Evolutionary conservation across 2,113 vertebrate genomes (phyloP), one percentile per base, ranked within the genome.

Genomic region (Falcunculus frontatus): DNA sequence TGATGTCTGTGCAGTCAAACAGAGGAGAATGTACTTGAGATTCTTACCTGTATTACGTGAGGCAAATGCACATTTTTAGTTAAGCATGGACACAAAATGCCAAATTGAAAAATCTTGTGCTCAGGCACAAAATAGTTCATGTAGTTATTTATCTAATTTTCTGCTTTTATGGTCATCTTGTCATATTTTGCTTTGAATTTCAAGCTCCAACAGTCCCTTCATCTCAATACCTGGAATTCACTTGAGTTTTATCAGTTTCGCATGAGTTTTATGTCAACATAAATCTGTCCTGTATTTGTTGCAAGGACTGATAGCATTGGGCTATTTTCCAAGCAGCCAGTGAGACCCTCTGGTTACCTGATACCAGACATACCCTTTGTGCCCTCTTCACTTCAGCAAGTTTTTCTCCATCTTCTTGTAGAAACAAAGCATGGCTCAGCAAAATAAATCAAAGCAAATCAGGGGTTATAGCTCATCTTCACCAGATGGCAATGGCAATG

Each of bases 401-500:
- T 1, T 55, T 78, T 79, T 73, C 11, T 5, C 64, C 0, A 1
- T 32, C 39, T 29, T 79, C 83, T 33, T 11, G 3, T 10, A 63
- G 47, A 78, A 85, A 76, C 4, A 47, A 85, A 65, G 5, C 22
- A 26, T 22, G 11, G 25, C 26, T 69, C 46, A 84, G 50, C 12
- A 56, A 18, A 79, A 37, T 56, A 72, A 93, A 82, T 39, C 52
- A 59, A 75, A 47, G 10, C 18, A 76, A 60, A 79, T 39, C 52
- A 42, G 19, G 30, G 87, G 10, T 35, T 82, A 44, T 1, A 67
- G 23, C 29, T 91, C 39, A 39, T 68, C 46, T 35, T 70, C 30
- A 13, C 35, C 0, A 0, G 15, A 42, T 35, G 5, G 0, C 60
- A 68, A 2, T 22, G 23, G 9, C 65, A 88, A 25, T 29, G 67